Evolutionary conservation across 2,888 invertebrate genomes (phyloP).

Genomic region (Odontothrips loti): DNA sequence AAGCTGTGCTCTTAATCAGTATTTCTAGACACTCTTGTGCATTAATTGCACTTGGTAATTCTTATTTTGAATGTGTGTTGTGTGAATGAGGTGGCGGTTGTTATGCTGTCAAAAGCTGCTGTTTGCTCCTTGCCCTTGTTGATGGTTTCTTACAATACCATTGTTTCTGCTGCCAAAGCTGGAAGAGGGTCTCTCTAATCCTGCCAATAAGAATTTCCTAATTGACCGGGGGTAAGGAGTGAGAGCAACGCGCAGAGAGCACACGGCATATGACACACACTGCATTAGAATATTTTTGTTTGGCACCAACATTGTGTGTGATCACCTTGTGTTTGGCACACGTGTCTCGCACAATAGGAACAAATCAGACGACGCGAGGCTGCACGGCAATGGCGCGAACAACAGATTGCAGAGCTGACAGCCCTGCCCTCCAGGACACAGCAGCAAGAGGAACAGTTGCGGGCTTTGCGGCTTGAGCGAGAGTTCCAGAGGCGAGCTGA

Average conservation of each 20-base stretch:
- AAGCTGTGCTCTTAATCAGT: too few species aligned
- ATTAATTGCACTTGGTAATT: slow-evolving; percentile 1
- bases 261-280: background rate
- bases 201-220: background rate
- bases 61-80: slow-evolving; percentile 15
- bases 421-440: slow-evolving; percentile 62
- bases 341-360: slow-evolving; percentile 48
- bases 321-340: slow-evolving; percentile 19
- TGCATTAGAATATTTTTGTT: slow-evolving; percentile 15
- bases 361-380: slow-evolving; percentile 68
- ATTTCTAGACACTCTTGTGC: background rate
- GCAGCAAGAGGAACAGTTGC: slow-evolving; percentile 81
- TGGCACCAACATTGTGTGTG: slow-evolving; percentile 13
- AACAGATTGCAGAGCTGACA: slow-evolving; percentile 77
- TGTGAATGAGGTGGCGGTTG: slow-evolving; percentile 15
- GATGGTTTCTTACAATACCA: background rate
- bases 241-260: background rate
- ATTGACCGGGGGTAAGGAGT: background rate
- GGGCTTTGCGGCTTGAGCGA: slow-evolving; percentile 84
- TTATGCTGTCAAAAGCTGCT: background rate
- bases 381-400: slow-evolving; percentile 75
- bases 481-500: slow-evolving; percentile 91
- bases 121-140: slow-evolving; percentile 7
- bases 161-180: background rate
- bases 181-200: background rate